Evolutionary conservation across 2,888 invertebrate species (phyloP).

Genomic region (Diarsia brunnea): DNA sequence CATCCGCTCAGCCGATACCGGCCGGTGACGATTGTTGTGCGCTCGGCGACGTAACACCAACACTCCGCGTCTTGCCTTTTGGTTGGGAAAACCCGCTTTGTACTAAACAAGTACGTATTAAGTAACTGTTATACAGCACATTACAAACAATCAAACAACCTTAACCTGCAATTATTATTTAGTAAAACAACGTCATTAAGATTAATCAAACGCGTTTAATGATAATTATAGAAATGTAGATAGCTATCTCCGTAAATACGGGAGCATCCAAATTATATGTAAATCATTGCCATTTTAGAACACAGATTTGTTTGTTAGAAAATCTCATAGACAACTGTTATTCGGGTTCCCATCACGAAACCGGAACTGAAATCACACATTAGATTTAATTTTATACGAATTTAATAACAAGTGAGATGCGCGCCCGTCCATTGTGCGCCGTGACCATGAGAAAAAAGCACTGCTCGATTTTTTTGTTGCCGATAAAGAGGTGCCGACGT

Average conservation of each 20-base stretch:
- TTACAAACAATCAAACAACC: conserved; percentile 57
- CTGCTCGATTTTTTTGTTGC: conserved; percentile 83
- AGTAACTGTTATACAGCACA: conserved; percentile 52
- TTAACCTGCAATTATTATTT: conserved; percentile 59
- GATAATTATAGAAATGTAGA: conserved; percentile 68
- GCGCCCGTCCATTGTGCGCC: conserved; percentile 81
- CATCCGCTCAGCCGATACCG: conserved; percentile 48
- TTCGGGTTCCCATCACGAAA: conserved; percentile 86
- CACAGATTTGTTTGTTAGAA: conserved; percentile 75
- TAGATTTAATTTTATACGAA: conserved; percentile 90
- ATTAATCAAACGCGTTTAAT: conserved; percentile 63
- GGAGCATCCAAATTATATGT: conserved; percentile 73
- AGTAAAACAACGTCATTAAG: conserved; percentile 67
- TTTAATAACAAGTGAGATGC: conserved; percentile 90
- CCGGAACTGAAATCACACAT: conserved; percentile 90
- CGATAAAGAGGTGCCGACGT: conserved; percentile 90
- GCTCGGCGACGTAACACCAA: conserved; percentile 30
- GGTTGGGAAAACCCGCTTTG: conserved; percentile 44
- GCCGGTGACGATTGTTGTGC: conserved; percentile 53
- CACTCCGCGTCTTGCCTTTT: conserved; percentile 23
- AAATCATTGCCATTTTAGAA: conserved; percentile 75
- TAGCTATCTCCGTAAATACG: conserved; percentile 72
- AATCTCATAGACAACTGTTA: conserved; percentile 83
- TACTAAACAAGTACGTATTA: conserved; percentile 43
- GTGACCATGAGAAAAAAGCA: conserved; percentile 86